These are phyloP conservation scores for Spinibarbus caldwelli DNA, from an alignment of 2,797 vertebrate genomes.

Conservation along the genomic window DNA sequence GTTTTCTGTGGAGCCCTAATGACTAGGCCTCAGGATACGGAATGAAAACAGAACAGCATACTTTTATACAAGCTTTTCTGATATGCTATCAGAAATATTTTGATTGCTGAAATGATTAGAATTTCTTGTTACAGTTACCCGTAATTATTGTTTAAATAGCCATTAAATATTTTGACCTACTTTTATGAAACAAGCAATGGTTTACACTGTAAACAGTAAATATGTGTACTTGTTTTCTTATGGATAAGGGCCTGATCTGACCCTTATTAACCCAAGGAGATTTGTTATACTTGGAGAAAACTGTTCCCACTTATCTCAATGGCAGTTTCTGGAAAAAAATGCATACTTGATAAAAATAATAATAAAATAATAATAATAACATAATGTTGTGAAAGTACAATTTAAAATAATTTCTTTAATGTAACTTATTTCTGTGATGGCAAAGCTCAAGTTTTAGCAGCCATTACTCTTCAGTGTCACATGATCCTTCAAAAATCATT, in stretches of 20 bases:
- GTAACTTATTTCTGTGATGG: no score
- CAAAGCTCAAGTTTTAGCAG: no score
- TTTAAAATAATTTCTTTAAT: no score
- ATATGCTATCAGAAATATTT: slow-evolving; percentile 7
- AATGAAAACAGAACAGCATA: slow-evolving; percentile 18
- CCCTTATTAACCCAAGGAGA: neutral
- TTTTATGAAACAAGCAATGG: neutral
- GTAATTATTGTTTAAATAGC: neutral
- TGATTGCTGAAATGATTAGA: neutral
- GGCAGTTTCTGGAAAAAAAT: neutral
- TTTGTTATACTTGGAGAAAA: neutral
- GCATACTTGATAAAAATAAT: no score
- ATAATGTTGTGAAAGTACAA: no score
- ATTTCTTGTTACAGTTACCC: neutral
- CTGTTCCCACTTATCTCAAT: neutral
- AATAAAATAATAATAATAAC: no score
- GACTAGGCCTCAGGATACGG: slow-evolving; percentile 25
- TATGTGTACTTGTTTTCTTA: neutral
- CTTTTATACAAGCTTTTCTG: slow-evolving; percentile 13
- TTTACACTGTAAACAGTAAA: neutral
- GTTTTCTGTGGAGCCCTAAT: slow-evolving; percentile 50
- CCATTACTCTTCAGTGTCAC: no score
- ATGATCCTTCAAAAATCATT: no score
- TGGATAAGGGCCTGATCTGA: neutral
- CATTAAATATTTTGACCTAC: neutral